Evolutionary conservation across 2,888 invertebrate genomes (phyloP).

Genomic region (Sussaba pulchella): DNA sequence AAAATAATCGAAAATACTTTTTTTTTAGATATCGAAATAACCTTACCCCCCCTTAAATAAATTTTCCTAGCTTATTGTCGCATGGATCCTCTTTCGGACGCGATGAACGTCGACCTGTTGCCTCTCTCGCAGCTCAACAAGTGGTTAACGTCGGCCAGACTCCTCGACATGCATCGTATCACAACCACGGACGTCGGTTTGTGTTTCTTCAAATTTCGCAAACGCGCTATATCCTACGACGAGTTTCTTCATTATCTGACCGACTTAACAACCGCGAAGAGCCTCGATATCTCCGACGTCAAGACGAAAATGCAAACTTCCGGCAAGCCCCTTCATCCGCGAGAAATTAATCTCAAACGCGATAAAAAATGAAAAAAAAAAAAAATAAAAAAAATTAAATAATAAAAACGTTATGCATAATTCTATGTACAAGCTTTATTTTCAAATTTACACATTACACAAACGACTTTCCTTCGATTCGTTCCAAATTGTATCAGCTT

Average conservation of each 20-base stretch:
- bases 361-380: constrained; percentile 38
- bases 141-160: constrained; percentile 75
- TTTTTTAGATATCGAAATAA: too few species aligned
- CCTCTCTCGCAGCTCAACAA: constrained; percentile 77
- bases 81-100: constrained; percentile 74
- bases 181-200: constrained; percentile 78
- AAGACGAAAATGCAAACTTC: constrained; percentile 74
- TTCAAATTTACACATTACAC: constrained; percentile 57
- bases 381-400: constrained; percentile 38
- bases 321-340: constrained; percentile 67
- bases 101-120: constrained; percentile 68
- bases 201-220: constrained; percentile 78
- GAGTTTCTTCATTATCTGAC: constrained; percentile 74
- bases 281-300: constrained; percentile 71
- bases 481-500: not conserved
- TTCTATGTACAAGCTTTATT: constrained; percentile 73
- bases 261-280: constrained; percentile 71
- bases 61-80: constrained; percentile 74
- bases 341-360: constrained; percentile 48
- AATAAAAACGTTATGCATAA: too few species aligned
- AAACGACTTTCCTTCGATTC: constrained; percentile 3
- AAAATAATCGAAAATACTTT: too few species aligned
- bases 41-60: too few species aligned
- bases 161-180: constrained; percentile 75
- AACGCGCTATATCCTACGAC: constrained; percentile 75